These are phyloP conservation scores for Drosophila rellima DNA, from an alignment of 2,888 invertebrate species.

Conservation along the genomic window DNA sequence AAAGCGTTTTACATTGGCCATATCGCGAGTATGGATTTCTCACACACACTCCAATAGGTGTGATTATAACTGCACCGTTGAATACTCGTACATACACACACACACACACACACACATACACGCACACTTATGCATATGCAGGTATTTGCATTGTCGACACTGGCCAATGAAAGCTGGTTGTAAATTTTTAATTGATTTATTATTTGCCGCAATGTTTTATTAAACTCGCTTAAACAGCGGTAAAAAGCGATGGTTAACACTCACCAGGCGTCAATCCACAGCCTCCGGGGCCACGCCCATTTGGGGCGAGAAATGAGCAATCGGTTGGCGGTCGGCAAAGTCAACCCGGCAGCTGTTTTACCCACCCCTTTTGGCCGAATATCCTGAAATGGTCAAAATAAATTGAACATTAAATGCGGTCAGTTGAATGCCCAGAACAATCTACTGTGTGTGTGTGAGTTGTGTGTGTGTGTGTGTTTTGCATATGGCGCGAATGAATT, in stretches of 20 bases:
- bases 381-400: constrained; percentile 29
- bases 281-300: constrained; percentile 13
- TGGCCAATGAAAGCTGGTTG: constrained; percentile 29
- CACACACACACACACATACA: neutral
- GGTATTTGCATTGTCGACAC: constrained; percentile 22
- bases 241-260: constrained; percentile 23
- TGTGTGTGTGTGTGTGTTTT: constrained; percentile 10
- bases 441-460: constrained; percentile 6
- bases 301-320: constrained; percentile 35
- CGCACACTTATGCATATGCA: neutral
- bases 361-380: constrained; percentile 10
- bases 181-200: constrained; percentile 73
- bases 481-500: constrained; percentile 56
- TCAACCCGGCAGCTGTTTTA: constrained; percentile 10
- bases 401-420: constrained; percentile 60
- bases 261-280: constrained; percentile 19
- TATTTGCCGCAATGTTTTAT: constrained; percentile 67
- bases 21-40: constrained; percentile 10
- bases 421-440: constrained; percentile 34
- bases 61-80: constrained; percentile 32
- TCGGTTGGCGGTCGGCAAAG: constrained; percentile 12
- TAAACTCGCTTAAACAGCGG: constrained; percentile 60
- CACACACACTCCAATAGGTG: constrained; percentile 12
- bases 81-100: neutral
- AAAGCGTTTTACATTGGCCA: constrained; percentile 31